Conservation (phyloP, 2,113 vertebrate genomes). For the Catharus minimus region DNA sequence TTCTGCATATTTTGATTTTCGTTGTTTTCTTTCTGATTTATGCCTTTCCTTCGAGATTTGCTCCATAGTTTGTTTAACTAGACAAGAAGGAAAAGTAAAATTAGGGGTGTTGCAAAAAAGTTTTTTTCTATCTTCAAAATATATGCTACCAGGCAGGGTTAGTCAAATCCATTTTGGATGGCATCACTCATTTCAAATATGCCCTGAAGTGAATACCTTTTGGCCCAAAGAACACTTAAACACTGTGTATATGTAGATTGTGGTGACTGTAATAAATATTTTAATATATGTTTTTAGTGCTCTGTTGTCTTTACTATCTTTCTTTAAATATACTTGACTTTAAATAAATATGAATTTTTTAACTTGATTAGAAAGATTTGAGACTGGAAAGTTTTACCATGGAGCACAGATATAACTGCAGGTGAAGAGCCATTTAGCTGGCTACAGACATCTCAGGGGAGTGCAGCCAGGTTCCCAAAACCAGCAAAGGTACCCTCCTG, state of each 20-base stretch:
- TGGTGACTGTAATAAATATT: background rate
- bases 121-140: background rate
- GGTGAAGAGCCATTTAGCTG: background rate
- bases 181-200: background rate
- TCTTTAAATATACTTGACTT: conserved; percentile 8
- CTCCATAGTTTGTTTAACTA: background rate
- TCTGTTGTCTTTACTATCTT: background rate
- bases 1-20: background rate
- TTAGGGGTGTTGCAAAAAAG: background rate
- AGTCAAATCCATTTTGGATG: background rate
- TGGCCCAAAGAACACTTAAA: background rate
- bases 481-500: background rate
- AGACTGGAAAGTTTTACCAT: background rate
- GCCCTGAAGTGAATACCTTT: background rate
- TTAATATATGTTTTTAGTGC: conserved; percentile 28
- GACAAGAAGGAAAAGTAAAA: background rate
- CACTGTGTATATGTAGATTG: background rate
- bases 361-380: background rate
- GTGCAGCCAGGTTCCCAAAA: background rate
- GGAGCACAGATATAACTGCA: background rate
- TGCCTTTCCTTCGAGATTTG: background rate
- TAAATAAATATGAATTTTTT: conserved; percentile 2
- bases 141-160: background rate
- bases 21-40: background rate
- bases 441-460: background rate